Conservation (phyloP, 2,113 vertebrate species). For the Cyprinodon tularosa region DNA sequence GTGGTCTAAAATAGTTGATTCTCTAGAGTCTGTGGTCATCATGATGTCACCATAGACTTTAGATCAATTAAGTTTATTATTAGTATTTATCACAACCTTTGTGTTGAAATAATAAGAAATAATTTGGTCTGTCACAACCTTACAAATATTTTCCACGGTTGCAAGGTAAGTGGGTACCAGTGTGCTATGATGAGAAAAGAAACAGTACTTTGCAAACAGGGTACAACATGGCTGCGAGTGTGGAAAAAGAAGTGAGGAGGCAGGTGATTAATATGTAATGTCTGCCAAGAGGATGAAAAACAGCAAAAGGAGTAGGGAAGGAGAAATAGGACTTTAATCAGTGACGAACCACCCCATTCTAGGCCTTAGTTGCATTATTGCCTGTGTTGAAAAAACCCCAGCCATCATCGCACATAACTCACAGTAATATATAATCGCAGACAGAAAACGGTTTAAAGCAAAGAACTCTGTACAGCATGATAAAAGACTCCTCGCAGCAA, state of each 20-base stretch:
- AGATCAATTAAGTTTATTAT: neutral
- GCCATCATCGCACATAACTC: conserved; percentile 52
- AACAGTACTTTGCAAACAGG: conserved; percentile 40
- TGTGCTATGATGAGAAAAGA: conserved; percentile 10
- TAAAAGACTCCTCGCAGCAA: conserved; percentile 24
- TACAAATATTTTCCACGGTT: too few species aligned
- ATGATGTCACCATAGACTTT: neutral
- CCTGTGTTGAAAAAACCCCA: conserved; percentile 62
- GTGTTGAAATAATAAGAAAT: too few species aligned
- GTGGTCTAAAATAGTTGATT: too few species aligned
- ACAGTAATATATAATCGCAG: conserved; percentile 11
- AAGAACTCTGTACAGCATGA: neutral
- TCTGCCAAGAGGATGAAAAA: conserved; percentile 19
- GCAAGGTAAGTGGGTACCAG: too few species aligned
- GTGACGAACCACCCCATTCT: neutral
- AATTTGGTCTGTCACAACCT: too few species aligned
- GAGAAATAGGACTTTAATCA: conserved; percentile 45
- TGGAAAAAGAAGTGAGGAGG: conserved; percentile 32
- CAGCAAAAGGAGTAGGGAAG: conserved; percentile 39
- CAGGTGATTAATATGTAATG: conserved; percentile 59
- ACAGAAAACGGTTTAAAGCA: conserved; percentile 8
- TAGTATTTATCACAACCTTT: neutral
- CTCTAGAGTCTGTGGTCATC: too few species aligned
- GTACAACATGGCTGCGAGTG: conserved; percentile 21
- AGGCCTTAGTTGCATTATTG: conserved; percentile 49